A percentile compares a stretch with the other conserved stretches of the same genome.
These are phyloP conservation scores for Drosophila fungiperda DNA, from an alignment of 2,888 invertebrate genomes.

Conservation along the genomic window DNA sequence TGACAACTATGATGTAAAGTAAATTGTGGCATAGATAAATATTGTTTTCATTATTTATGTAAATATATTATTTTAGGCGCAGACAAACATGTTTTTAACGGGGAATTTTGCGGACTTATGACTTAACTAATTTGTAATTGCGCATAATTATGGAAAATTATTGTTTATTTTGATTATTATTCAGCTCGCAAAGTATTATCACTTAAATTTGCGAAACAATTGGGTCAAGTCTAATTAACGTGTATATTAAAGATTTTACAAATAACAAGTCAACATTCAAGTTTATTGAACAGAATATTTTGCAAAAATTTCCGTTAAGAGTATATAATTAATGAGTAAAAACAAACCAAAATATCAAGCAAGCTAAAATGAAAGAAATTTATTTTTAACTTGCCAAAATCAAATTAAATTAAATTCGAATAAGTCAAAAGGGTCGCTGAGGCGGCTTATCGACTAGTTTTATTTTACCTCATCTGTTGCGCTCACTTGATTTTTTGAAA, in stretches of 20 bases:
- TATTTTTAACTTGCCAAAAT: background rate
- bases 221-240: background rate
- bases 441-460: conserved; percentile 6
- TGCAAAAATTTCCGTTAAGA: background rate
- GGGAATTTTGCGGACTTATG: conserved; percentile 1
- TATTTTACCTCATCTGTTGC: conserved; percentile 21
- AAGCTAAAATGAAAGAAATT: background rate
- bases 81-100: conserved; percentile 7
- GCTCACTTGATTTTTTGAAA: conserved; percentile 16
- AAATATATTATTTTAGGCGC: background rate
- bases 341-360: background rate
- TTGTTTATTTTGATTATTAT: conserved; percentile 17
- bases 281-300: background rate
- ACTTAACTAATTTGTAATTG: conserved; percentile 1
- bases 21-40: conserved; percentile 20
- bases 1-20: conserved; percentile 21
- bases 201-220: background rate
- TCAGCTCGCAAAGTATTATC: background rate
- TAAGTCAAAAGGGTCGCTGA: background rate
- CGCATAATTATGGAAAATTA: conserved; percentile 1
- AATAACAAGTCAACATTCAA: background rate
- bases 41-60: conserved; percentile 7
- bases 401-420: conserved; percentile 20
- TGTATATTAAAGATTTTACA: background rate
- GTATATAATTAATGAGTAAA: background rate